Evolutionary conservation across 2,797 vertebrate genomes (phyloP).

Genomic region (Falco peregrinus): DNA sequence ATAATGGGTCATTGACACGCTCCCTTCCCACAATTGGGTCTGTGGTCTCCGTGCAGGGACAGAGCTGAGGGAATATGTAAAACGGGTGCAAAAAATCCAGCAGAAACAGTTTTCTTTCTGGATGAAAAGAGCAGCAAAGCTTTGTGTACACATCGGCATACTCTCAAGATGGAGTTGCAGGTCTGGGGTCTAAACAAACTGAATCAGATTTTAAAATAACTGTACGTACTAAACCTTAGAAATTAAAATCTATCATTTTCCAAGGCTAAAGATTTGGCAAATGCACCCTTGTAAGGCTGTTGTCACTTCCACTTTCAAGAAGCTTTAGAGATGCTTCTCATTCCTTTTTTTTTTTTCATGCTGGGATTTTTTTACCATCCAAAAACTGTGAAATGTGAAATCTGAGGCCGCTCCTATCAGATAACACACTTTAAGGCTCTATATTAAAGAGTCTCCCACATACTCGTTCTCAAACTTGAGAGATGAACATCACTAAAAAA

Average conservation of each 20-base stretch:
- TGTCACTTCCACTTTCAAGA: not conserved
- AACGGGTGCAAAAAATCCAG: not conserved
- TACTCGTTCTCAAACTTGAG: not conserved
- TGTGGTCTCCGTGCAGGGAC: not conserved
- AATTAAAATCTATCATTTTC: not conserved
- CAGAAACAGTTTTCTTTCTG: not conserved
- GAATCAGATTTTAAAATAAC: not conserved
- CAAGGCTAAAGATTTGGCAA: not conserved
- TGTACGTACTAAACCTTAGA: not conserved
- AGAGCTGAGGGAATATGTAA: not conserved
- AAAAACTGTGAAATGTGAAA: constrained; percentile 8
- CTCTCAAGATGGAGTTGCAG: not conserved
- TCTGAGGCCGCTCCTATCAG: not conserved
- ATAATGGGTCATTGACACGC: constrained; percentile 23
- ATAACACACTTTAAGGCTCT: not conserved
- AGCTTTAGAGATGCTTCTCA: not conserved
- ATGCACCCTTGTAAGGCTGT: not conserved
- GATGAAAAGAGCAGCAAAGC: not conserved
- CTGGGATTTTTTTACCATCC: not conserved
- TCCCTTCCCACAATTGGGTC: not conserved
- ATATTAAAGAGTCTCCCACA: not conserved
- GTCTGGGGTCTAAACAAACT: not conserved
- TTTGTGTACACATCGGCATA: not conserved
- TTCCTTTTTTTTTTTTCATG: not conserved
- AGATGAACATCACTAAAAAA: not conserved